A percentile compares a stretch with the other conserved stretches of the same genome.
Conservation (phyloP, 2,888 invertebrate species). For the Lochmaea capreae region DNA sequence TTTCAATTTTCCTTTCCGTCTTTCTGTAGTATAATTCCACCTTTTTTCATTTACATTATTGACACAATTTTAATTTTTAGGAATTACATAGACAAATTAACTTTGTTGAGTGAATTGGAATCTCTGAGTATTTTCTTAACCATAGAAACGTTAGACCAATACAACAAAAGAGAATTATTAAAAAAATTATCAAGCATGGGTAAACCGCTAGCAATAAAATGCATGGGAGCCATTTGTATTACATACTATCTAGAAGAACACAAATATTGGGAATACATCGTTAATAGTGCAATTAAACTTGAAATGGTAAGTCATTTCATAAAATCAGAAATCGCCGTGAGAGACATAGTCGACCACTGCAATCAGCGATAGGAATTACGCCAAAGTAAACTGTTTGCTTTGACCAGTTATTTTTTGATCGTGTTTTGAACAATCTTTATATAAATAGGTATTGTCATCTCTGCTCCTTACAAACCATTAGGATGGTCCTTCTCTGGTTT, state of each 20-base stretch:
- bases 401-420: no score
- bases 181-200: slow-evolving; percentile 52
- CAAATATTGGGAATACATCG: slow-evolving; percentile 55
- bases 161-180: slow-evolving; percentile 55
- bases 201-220: slow-evolving; percentile 51
- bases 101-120: slow-evolving; percentile 55
- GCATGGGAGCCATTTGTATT: slow-evolving; percentile 57
- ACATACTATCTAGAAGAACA: slow-evolving; percentile 54
- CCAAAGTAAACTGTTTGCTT: no score
- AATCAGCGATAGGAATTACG: no score
- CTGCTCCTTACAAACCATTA: no score
- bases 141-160: slow-evolving; percentile 50
- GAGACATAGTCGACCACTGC: no score
- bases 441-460: no score
- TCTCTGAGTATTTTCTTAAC: slow-evolving; percentile 54
- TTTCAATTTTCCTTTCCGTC: no score
- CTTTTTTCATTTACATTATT: no score
- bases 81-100: slow-evolving; percentile 55
- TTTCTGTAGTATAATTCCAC: no score
- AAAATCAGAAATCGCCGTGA: no score
- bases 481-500: no score
- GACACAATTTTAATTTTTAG: slow-evolving; percentile 49
- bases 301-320: slow-evolving; percentile 52
- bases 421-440: no score
- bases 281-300: slow-evolving; percentile 49